Percentiles rank a stretch among this genome's conserved stretches.
Conservation (phyloP, 2,113 vertebrate species). For the Chaetodon trifascialis region DNA sequence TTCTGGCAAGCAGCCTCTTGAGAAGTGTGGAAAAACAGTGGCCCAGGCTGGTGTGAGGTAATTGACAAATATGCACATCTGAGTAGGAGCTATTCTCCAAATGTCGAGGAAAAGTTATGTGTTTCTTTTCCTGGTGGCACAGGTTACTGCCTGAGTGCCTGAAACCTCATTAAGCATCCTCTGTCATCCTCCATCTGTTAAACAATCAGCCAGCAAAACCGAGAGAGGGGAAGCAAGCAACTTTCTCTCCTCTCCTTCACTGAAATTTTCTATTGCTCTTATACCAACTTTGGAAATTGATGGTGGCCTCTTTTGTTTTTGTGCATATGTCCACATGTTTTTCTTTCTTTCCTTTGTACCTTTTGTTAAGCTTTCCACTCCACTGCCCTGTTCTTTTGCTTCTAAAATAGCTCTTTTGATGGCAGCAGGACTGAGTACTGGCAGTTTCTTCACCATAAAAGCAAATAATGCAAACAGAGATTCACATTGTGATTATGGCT, state of each 20-base stretch:
- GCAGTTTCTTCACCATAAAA: slow-evolving; percentile 41
- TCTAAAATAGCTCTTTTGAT: slow-evolving; percentile 27
- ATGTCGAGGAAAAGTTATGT: slow-evolving; percentile 79
- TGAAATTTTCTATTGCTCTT: slow-evolving; percentile 20
- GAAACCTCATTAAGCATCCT: slow-evolving; percentile 84
- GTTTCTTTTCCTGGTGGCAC: slow-evolving; percentile 79
- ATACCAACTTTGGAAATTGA: slow-evolving; percentile 23
- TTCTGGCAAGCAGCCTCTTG: slow-evolving; percentile 11
- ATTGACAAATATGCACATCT: slow-evolving; percentile 76
- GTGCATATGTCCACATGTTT: neutral
- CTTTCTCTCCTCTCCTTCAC: slow-evolving; percentile 40
- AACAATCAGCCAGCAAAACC: slow-evolving; percentile 74
- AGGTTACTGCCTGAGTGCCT: slow-evolving; percentile 78
- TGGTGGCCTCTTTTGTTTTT: slow-evolving; percentile 9
- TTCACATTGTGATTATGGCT: slow-evolving; percentile 70
- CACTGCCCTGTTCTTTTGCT: slow-evolving; percentile 14
- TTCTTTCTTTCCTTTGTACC: slow-evolving; percentile 19
- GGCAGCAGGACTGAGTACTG: slow-evolving; percentile 10
- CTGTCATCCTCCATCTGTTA: slow-evolving; percentile 84
- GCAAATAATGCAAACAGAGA: slow-evolving; percentile 59
- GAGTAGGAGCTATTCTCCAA: slow-evolving; percentile 61
- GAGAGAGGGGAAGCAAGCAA: slow-evolving; percentile 57
- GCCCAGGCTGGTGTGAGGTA: slow-evolving; percentile 46
- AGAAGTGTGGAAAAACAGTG: slow-evolving; percentile 35
- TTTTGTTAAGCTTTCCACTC: neutral